A percentile compares a stretch with the other conserved stretches of the same genome.
phyloP scores from a whole-genome alignment of 2,113 vertebrate genomes.

The Pagrus major region DNA sequence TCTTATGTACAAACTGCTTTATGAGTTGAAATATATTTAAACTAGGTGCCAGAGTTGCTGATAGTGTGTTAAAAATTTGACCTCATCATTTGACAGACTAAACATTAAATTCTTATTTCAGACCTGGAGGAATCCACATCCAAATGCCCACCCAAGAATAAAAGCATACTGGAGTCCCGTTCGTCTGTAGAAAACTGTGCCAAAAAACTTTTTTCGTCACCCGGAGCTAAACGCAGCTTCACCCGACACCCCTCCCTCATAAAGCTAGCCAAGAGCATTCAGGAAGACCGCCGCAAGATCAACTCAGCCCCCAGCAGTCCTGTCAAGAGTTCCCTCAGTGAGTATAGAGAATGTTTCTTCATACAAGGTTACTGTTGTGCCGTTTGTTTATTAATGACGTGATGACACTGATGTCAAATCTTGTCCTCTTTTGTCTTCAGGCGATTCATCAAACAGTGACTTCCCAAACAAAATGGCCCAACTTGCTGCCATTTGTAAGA shows the following conservation, averaged over 20 bases:
- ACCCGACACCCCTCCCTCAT: conserved; percentile 95
- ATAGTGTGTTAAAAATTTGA: neutral
- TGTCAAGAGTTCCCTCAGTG: conserved; percentile 84
- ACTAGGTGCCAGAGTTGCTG: neutral
- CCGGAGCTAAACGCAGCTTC: conserved; percentile 87
- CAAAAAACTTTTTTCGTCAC: conserved; percentile 93
- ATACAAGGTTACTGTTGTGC: accelerated
- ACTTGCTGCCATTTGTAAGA: conserved; percentile 89
- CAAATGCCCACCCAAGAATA: conserved; percentile 29
- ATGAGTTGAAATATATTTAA: neutral
- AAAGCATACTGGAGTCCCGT: conserved; percentile 70
- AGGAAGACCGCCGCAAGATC: conserved; percentile 93
- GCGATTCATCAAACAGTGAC: conserved; percentile 59
- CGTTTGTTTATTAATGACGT: neutral
- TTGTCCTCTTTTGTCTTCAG: conserved; percentile 43
- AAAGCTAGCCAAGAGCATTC: conserved; percentile 91
- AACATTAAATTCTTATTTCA: conserved; percentile 28
- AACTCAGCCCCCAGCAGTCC: conserved; percentile 94
- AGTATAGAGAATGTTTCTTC: neutral
- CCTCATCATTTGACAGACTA: neutral
- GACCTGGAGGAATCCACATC: conserved; percentile 57
- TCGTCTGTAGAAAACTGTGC: conserved; percentile 89
- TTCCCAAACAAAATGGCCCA: conserved; percentile 89
- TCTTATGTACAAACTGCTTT: too few relatives aligned
- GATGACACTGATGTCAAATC: neutral